Conservation (phyloP, 2,113 vertebrate species). For the Tetrax tetrax region DNA sequence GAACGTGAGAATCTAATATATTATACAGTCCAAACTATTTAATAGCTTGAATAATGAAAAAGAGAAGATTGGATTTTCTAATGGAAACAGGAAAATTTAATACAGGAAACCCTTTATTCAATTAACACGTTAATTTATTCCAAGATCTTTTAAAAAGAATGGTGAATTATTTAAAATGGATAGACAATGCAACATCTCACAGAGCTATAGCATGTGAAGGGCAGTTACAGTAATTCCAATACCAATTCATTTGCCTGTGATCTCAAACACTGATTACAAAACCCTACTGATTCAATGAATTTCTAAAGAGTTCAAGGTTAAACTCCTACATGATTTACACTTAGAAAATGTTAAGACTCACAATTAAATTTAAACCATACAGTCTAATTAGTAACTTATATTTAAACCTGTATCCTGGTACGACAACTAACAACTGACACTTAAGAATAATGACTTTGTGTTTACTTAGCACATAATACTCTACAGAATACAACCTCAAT, state of each 20-base stretch:
- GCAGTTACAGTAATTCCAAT: background rate
- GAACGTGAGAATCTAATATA: background rate
- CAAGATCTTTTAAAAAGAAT: background rate
- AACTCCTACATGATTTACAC: background rate
- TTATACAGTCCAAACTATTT: background rate
- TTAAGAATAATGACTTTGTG: background rate
- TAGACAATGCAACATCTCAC: background rate
- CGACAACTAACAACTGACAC: background rate
- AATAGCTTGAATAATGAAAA: background rate
- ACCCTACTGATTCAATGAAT: background rate
- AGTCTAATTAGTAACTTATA: background rate
- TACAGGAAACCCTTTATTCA: background rate
- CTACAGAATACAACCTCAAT: background rate
- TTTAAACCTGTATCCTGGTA: background rate
- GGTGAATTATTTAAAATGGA: background rate
- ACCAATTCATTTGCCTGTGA: background rate
- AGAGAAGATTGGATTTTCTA: background rate
- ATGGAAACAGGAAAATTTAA: background rate
- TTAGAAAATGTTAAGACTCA: background rate
- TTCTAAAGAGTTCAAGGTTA: slow-evolving; percentile 10
- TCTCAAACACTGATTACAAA: background rate
- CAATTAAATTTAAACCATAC: background rate
- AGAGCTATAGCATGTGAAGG: background rate
- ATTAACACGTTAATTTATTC: background rate
- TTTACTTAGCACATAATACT: background rate